Percentiles rank a stretch among this genome's conserved stretches.
Evolutionary conservation across 2,888 invertebrate species (phyloP).

Genomic region (Holacanthella duospinosa): DNA sequence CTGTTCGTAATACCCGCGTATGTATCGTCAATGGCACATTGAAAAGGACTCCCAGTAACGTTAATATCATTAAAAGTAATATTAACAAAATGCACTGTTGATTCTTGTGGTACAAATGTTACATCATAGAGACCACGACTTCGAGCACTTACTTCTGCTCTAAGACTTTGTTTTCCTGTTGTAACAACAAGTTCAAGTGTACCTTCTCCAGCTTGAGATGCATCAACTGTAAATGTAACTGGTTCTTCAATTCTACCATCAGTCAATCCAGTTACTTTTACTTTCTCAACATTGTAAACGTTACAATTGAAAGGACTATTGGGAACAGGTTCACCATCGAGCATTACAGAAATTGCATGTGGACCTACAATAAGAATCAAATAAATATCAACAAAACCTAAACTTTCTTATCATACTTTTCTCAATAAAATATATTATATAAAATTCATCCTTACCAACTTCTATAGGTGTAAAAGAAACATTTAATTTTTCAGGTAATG

Average conservation of each 20-base stretch:
- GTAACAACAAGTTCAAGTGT: conserved; percentile 84
- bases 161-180: conserved; percentile 76
- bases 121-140: conserved; percentile 85
- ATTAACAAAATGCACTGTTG: conserved; percentile 79
- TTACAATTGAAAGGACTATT: conserved; percentile 91
- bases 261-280: conserved; percentile 45
- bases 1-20: conserved; percentile 37
- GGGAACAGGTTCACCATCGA: conserved; percentile 72
- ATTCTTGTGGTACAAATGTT: conserved; percentile 81
- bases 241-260: conserved; percentile 63
- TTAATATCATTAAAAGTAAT: conserved; percentile 75
- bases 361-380: conserved; percentile 49
- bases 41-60: conserved; percentile 67
- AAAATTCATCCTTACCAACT: conserved; percentile 46
- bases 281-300: conserved; percentile 71
- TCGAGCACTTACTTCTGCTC: conserved; percentile 78
- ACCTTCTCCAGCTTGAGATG: conserved; percentile 88
- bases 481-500: conserved; percentile 55
- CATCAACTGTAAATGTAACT: conserved; percentile 86
- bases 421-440: neutral
- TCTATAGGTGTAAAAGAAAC: conserved; percentile 72
- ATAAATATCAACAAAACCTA: neutral
- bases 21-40: conserved; percentile 49
- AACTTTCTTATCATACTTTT: neutral
- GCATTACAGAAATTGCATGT: conserved; percentile 68